These are phyloP conservation scores for Sebastes alutus DNA, from an alignment of 2,797 vertebrate species.

Conservation along the genomic window DNA sequence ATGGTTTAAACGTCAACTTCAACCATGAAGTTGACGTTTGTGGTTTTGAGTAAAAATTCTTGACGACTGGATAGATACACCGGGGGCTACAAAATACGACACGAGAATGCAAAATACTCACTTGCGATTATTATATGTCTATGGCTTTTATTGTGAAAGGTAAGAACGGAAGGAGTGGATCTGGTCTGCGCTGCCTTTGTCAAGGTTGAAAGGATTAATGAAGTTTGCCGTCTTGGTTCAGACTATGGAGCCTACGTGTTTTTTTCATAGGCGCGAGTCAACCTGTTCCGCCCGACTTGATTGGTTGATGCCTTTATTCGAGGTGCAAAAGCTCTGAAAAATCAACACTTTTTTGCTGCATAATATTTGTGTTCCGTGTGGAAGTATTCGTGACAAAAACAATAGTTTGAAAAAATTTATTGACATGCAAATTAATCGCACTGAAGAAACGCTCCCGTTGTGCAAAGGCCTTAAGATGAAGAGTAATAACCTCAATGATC, in stretches of 20 bases:
- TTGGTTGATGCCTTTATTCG: background rate
- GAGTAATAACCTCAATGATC: background rate
- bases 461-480: background rate
- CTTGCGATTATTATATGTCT: background rate
- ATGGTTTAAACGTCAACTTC: too few species aligned
- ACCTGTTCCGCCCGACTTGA: background rate
- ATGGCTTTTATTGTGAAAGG: background rate
- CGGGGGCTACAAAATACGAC: background rate
- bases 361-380: background rate
- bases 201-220: background rate
- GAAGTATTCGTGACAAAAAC: background rate
- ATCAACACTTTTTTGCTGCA: too few species aligned
- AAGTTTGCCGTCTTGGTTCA: background rate
- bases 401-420: background rate
- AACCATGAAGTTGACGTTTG: background rate
- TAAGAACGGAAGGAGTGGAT: background rate
- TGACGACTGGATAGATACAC: background rate
- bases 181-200: background rate
- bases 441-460: rapidly evolving
- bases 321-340: background rate
- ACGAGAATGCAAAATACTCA: background rate
- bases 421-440: background rate
- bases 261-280: background rate
- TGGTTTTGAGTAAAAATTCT: background rate
- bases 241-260: background rate